phyloP scores from a whole-genome alignment of 23 tunicate species.

The Trididemnum clinides region DNA sequence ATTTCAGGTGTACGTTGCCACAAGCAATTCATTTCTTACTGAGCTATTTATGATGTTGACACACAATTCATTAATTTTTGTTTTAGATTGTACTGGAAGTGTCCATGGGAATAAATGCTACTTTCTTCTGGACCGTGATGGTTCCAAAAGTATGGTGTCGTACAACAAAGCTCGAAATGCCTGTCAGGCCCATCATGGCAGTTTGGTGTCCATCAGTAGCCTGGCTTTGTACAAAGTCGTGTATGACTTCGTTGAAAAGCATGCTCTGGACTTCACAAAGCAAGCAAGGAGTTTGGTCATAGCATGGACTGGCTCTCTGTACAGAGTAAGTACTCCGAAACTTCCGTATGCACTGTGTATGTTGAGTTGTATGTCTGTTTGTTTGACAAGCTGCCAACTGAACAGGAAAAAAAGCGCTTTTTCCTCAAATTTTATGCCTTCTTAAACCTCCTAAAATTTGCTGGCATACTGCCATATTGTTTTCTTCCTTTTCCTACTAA shows the following conservation, averaged over 20 bases:
- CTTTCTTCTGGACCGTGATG: conserved; percentile 11
- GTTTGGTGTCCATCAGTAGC: background rate
- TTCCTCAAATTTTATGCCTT: too few relatives aligned
- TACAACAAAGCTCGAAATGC: background rate
- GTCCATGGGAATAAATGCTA: conserved; percentile 5
- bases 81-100: conserved; percentile 31
- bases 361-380: too few relatives aligned
- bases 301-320: conserved; percentile 25
- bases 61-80: background rate
- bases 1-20: too few relatives aligned
- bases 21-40: too few relatives aligned
- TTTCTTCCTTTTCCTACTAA: too few relatives aligned
- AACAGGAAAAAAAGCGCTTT: too few relatives aligned
- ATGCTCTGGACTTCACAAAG: background rate
- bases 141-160: background rate
- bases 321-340: background rate
- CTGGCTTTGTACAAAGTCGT: conserved; percentile 5
- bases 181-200: background rate
- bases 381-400: too few relatives aligned
- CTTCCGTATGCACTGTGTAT: too few relatives aligned
- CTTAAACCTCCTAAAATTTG: too few relatives aligned
- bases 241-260: background rate
- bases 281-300: background rate
- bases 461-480: too few relatives aligned
- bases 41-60: too few relatives aligned